phyloP scores from a whole-genome alignment of 2,797 vertebrate genomes.

The Phalanger gymnotis region DNA sequence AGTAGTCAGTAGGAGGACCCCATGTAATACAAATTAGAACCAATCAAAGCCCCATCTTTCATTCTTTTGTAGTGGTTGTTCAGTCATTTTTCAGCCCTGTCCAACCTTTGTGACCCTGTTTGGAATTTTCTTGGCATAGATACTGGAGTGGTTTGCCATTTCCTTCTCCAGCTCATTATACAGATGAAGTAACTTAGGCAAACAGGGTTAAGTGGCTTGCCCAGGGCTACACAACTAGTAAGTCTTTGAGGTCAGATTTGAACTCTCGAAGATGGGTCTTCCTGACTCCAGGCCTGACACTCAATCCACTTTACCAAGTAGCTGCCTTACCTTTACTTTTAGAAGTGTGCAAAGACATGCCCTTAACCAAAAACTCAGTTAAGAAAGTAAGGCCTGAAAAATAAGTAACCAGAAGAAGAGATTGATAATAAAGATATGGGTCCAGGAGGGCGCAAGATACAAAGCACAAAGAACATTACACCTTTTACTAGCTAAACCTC shows the following conservation, averaged over 20 bases:
- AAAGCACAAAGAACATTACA: background rate
- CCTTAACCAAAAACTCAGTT: background rate
- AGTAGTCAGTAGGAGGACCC: background rate
- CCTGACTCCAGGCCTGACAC: background rate
- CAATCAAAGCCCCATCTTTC: background rate
- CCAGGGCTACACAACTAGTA: background rate
- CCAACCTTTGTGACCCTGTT: background rate
- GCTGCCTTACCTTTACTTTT: background rate
- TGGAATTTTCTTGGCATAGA: background rate
- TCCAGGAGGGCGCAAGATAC: background rate
- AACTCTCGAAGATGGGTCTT: background rate
- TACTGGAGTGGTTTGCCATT: background rate
- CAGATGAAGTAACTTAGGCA: background rate
- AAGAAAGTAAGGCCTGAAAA: background rate
- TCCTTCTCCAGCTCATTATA: background rate
- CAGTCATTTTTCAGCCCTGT: background rate
- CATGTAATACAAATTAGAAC: background rate
- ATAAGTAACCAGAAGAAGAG: background rate
- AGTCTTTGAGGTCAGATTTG: background rate
- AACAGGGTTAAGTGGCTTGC: background rate
- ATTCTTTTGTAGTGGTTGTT: background rate
- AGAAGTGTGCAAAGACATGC: background rate
- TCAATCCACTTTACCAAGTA: background rate
- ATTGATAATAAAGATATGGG: background rate
- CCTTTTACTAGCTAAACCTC: background rate